phyloP scores from a whole-genome alignment of 2,113 vertebrate species.

The Platichthys stellatus region DNA sequence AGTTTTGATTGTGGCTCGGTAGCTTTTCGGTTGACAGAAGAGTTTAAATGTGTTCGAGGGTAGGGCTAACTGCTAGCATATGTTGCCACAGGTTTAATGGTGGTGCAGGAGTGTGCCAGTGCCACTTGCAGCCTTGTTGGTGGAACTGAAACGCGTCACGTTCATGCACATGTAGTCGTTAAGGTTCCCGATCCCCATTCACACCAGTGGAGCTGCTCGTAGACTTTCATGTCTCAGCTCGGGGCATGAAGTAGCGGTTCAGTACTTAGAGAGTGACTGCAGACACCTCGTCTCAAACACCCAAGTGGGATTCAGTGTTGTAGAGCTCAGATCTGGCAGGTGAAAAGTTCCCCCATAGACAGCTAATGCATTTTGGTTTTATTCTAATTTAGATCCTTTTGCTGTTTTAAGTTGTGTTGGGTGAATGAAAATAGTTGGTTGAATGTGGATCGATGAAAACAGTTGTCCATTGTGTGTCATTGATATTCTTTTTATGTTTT shows the following conservation, averaged over 20 bases:
- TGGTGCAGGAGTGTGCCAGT: conserved; percentile 45
- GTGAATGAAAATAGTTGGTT: background rate
- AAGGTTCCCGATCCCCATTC: background rate
- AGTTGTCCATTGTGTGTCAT: conserved; percentile 10
- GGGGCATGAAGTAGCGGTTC: background rate
- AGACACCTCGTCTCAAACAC: background rate
- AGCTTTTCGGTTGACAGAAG: conserved; percentile 1
- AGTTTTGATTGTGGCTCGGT: background rate
- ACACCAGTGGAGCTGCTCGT: background rate
- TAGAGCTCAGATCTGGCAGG: background rate
- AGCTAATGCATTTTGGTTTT: background rate
- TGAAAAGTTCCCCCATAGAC: background rate
- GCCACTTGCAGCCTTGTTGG: conserved; percentile 3
- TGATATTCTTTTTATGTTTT: background rate
- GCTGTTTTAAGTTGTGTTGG: background rate
- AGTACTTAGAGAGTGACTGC: conserved; percentile 24
- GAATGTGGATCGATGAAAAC: background rate
- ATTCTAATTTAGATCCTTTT: background rate
- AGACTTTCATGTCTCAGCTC: conserved; percentile 1
- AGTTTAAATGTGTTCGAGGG: conserved; percentile 21
- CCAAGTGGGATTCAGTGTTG: background rate
- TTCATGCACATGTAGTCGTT: background rate
- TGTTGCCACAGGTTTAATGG: conserved; percentile 59
- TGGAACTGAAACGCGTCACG: background rate
- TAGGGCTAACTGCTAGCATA: conserved; percentile 56